A percentile compares a stretch with the other conserved stretches of the same genome.
Conservation (phyloP, 2,113 vertebrate species). For the Egretta garzetta region DNA sequence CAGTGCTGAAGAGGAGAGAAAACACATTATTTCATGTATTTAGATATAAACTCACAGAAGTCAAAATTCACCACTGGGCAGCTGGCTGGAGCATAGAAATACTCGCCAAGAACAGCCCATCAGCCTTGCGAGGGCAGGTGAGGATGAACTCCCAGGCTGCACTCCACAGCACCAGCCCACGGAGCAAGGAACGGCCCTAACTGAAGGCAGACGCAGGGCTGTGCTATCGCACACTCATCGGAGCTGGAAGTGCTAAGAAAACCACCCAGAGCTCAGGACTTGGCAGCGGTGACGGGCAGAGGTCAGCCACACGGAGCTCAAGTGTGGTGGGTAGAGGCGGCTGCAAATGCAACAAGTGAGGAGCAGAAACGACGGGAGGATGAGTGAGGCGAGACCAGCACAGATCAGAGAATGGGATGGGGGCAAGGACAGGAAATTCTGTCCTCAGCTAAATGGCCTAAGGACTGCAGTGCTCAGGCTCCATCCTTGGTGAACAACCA, state of each 20-base stretch:
- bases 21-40: not conserved
- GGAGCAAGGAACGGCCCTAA: not conserved
- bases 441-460: not conserved
- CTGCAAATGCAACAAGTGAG: accelerated
- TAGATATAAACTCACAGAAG: not conserved
- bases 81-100: not conserved
- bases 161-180: not conserved
- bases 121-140: not conserved
- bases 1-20: not conserved
- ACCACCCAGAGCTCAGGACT: not conserved
- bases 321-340: accelerated
- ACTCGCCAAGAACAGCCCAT: not conserved
- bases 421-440: not conserved
- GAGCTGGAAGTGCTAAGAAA: not conserved
- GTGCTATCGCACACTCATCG: not conserved
- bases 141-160: not conserved
- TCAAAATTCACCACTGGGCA: not conserved
- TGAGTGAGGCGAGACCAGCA: not conserved
- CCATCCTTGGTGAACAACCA: not conserved
- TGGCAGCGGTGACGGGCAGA: accelerated
- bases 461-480: not conserved
- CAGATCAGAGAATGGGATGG: not conserved
- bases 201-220: not conserved
- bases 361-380: not conserved
- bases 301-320: not conserved